Conservation (phyloP, 2,797 vertebrate genomes). For the Glossophaga mutica region DNA sequence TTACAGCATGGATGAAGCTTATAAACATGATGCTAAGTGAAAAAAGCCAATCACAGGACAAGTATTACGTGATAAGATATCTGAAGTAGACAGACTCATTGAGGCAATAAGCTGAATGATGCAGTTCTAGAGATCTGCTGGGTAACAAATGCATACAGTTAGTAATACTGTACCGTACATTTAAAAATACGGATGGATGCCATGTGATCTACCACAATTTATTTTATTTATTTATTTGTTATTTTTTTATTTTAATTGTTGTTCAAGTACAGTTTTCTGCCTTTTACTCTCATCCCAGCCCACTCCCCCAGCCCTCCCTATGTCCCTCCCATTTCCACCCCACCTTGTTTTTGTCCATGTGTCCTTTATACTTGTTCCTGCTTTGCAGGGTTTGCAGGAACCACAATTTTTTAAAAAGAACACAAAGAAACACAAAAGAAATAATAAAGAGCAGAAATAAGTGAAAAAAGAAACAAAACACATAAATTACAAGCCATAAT, state of each 20-base stretch:
- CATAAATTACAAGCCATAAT: background rate
- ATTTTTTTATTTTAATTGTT: too few relatives aligned
- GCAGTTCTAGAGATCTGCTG: background rate
- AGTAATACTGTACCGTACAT: background rate
- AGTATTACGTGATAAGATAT: background rate
- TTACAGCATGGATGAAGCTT: too few relatives aligned
- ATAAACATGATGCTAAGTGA: too few relatives aligned
- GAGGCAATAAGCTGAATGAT: background rate
- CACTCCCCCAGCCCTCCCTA: too few relatives aligned
- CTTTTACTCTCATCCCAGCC: too few relatives aligned
- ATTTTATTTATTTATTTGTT: too few relatives aligned
- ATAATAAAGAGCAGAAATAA: background rate
- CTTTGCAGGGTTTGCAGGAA: too few relatives aligned
- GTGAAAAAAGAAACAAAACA: background rate
- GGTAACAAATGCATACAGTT: background rate
- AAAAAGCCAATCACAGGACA: background rate
- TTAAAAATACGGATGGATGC: background rate
- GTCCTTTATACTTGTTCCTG: too few relatives aligned
- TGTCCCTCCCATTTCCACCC: too few relatives aligned
- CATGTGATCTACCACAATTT: background rate
- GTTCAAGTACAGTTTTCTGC: too few relatives aligned
- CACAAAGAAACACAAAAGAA: background rate
- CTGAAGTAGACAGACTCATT: background rate
- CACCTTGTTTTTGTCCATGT: too few relatives aligned
- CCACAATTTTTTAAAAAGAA: background rate